These are phyloP conservation scores for Simalia tracyae DNA, from an alignment of 2,797 vertebrate genomes.

Conservation along the genomic window DNA sequence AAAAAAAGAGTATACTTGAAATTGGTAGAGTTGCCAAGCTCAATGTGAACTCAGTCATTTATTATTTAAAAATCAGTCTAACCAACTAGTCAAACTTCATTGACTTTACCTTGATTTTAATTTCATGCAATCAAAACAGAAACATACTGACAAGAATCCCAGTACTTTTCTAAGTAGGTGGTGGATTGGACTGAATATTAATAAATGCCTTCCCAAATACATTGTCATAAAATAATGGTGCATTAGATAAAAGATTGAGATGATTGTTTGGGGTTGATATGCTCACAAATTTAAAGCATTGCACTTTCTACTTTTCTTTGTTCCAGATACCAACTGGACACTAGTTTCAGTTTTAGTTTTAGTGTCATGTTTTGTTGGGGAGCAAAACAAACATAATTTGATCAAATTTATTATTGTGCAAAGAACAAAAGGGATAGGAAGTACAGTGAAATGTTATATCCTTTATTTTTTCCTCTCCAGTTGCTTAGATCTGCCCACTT, in stretches of 20 bases:
- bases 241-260: conserved; percentile 26
- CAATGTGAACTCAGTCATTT: background rate
- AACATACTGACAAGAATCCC: background rate
- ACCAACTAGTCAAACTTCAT: background rate
- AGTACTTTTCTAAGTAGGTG: background rate
- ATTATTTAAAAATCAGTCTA: background rate
- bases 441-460: conserved; percentile 42
- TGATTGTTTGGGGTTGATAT: background rate
- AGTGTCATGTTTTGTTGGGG: conserved; percentile 31
- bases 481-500: conserved; percentile 32
- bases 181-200: background rate
- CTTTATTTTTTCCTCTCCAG: conserved; percentile 44
- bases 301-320: conserved; percentile 9
- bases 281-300: background rate
- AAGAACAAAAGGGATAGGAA: conserved; percentile 17
- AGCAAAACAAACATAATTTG: conserved; percentile 43
- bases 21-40: background rate
- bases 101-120: background rate
- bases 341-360: conserved; percentile 34
- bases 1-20: background rate
- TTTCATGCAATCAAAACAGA: background rate
- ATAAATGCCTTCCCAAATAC: conserved; percentile 17
- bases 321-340: conserved; percentile 31
- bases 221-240: background rate
- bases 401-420: conserved; percentile 55